Percentiles rank a stretch among this genome's conserved stretches.
Conservation (phyloP, 1,140 invertebrate species). For the Drosophila tani region DNA sequence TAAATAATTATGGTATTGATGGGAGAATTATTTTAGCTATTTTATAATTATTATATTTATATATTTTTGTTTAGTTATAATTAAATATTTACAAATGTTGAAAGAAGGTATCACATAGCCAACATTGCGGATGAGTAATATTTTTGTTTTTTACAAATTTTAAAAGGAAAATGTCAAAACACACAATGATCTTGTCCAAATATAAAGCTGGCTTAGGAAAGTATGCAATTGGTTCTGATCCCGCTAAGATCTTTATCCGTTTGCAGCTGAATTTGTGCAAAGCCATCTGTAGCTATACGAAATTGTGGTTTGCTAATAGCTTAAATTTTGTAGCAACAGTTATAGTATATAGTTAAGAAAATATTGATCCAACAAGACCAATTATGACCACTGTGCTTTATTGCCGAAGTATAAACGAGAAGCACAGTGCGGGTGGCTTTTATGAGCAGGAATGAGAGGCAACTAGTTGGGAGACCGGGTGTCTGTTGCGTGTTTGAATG, state of each 20-base stretch:
- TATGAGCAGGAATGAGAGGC: background rate
- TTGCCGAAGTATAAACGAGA: background rate
- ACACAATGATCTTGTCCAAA: too few species aligned
- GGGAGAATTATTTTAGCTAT: background rate
- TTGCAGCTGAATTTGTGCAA: too few species aligned
- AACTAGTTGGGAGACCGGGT: background rate
- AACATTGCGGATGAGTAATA: conserved; percentile 7
- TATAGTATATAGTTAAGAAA: background rate
- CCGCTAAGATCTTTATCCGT: too few species aligned
- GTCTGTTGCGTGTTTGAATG: background rate
- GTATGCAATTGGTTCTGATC: too few species aligned
- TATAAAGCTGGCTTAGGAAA: too few species aligned
- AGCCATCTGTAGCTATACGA: background rate
- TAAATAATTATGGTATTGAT: background rate
- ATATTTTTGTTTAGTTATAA: too few species aligned
- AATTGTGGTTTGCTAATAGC: background rate
- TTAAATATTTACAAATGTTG: too few species aligned
- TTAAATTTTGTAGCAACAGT: too few species aligned
- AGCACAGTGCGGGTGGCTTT: background rate
- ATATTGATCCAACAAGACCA: too few species aligned
- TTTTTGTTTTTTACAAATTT: too few species aligned
- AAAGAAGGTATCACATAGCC: background rate
- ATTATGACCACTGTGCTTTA: background rate
- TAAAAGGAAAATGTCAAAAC: too few species aligned
- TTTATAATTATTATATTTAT: background rate